These are phyloP conservation scores for Spilosoma lubricipeda DNA, from an alignment of 2,888 invertebrate species.

Conservation along the genomic window DNA sequence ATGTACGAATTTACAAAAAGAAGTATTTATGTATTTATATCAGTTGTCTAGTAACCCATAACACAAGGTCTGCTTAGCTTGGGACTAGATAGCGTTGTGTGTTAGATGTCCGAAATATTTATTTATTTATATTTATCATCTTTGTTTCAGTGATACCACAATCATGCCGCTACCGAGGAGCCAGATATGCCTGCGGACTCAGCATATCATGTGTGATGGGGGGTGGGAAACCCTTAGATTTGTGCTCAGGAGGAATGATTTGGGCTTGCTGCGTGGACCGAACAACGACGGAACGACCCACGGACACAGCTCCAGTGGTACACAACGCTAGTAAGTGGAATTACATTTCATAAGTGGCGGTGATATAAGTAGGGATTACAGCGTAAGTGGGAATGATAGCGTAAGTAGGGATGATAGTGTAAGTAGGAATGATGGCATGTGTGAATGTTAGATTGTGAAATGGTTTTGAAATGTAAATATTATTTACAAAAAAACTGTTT, in stretches of 20 bases:
- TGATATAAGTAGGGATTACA: conserved; percentile 9
- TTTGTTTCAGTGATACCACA: conserved; percentile 94
- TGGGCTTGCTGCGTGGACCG: conserved; percentile 97
- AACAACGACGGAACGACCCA: conserved; percentile 86
- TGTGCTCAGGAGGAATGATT: conserved; percentile 97
- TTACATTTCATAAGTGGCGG: conserved; percentile 6
- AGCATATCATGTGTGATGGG: conserved; percentile 96
- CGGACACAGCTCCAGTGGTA: conserved; percentile 88
- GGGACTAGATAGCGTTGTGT: too few species aligned
- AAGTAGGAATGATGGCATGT: conserved; percentile 19
- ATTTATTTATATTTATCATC: not conserved
- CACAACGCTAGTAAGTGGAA: conserved; percentile 95
- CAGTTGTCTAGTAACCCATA: too few species aligned
- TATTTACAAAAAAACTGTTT: not conserved
- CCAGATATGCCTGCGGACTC: conserved; percentile 95
- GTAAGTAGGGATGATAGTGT: conserved; percentile 11
- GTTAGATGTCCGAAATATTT: too few species aligned
- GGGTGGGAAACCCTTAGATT: conserved; percentile 94
- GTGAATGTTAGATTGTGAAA: conserved; percentile 12
- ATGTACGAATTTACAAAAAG: too few species aligned
- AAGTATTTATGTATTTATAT: too few species aligned
- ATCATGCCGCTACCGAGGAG: conserved; percentile 94
- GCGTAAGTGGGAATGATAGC: conserved; percentile 2
- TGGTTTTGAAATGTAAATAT: conserved; percentile 10
- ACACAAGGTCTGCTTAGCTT: too few species aligned